Base-by-base conservation (phyloP, 2,888 invertebrate species). In the Alcis repandata region DNA sequence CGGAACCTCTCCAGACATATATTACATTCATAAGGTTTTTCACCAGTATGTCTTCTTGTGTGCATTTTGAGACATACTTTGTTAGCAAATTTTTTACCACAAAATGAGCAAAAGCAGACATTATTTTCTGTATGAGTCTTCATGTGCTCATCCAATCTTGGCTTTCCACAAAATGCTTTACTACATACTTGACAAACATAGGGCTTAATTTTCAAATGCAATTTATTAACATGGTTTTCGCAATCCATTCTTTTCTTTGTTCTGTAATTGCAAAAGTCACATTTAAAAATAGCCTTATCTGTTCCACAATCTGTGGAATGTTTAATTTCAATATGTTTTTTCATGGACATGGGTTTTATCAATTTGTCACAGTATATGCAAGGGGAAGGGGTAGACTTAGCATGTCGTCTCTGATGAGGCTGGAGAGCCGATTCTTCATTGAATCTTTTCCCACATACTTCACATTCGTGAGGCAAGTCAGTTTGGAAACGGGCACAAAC, bases 21-120 rank as follows among this genome's bases (percentile, higher is more conserved):
- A 33, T 86, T 82, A 61, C 86, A 86, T 11, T 79, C 56, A 10
- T 86, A 85, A 0, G 86, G 85, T 10, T 72, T 67, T 61, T 84
- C 86, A 0, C 85, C 85, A 0, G 85, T 86, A 46, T 86, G 86
- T 33, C 82, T 72, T 41, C 84, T 73, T 4, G 79, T 68, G 63
- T 86, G 86, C 80, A 84, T 82, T 61, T 82, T 80, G 0, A 86
- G 59, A 60, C 83, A 83, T 0, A 80, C 82, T 38, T 77, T 79
- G 54, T 83, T 84, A 0, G 83, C 83, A 68, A 84, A 83, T 48
- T 79, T 83, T 48, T 83, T 84, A 0, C 73, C 73, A 40, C 84
- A 85, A 0, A 73, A 67, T 0, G 78, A 54, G 61, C 84, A 84
- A 45, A 63, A 78, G 36, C 79, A 81, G n/a, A 62, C 58, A 38